These are phyloP conservation scores for Dendrolimus houi DNA, from an alignment of 2,888 invertebrate genomes.

Conservation along the genomic window DNA sequence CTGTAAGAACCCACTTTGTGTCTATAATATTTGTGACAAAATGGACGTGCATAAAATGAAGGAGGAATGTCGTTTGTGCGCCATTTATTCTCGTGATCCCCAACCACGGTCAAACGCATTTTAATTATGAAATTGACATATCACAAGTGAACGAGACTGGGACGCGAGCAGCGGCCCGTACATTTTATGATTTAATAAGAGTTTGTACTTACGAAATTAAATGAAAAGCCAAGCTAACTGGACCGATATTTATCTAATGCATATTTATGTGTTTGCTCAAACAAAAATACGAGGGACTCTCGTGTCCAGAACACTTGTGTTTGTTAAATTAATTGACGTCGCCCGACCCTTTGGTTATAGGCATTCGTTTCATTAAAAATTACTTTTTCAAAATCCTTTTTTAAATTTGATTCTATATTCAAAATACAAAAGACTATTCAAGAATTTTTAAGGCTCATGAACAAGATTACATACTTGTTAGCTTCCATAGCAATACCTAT, in stretches of 20 bases:
- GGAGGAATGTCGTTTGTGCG: conserved; percentile 29
- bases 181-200: conserved; percentile 72
- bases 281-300: conserved; percentile 40
- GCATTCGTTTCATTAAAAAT: no score
- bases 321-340: conserved; percentile 43
- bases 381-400: no score
- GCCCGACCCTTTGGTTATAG: conserved; percentile 17
- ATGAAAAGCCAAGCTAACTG: conserved; percentile 39
- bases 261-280: conserved; percentile 68
- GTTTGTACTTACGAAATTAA: conserved; percentile 59
- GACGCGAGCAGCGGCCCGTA: conserved; percentile 33
- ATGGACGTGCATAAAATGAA: no score
- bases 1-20: no score
- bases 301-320: conserved; percentile 30
- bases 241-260: conserved; percentile 63
- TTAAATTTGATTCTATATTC: no score
- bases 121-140: conserved; percentile 76
- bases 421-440: no score
- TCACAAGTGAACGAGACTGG: conserved; percentile 35
- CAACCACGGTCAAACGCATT: conserved; percentile 69
- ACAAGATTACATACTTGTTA: no score
- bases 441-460: no score
- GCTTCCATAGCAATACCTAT: no score
- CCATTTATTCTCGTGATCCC: conserved; percentile 56
- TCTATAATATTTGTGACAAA: no score